These are phyloP conservation scores for Cheilosia urbana DNA, from an alignment of 2,888 invertebrate genomes.

Conservation along the genomic window DNA sequence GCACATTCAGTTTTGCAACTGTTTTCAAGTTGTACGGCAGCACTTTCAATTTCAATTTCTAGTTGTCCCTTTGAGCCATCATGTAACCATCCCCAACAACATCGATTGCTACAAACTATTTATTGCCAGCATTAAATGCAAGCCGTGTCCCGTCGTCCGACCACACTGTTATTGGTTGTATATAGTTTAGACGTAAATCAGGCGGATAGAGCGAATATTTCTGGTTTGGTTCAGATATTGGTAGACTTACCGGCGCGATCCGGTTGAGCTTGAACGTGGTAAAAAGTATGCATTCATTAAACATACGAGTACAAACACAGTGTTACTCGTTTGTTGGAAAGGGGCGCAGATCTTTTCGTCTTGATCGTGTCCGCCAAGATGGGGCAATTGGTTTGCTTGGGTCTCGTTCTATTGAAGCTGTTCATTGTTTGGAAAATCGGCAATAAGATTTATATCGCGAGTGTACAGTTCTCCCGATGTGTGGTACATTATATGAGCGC, in stretches of 20 bases:
- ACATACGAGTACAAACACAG: constrained; percentile 3
- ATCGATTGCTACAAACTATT: background rate
- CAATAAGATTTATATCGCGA: constrained; percentile 31
- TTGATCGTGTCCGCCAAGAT: too few relatives aligned
- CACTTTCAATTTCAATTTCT: too few relatives aligned
- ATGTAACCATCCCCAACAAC: background rate
- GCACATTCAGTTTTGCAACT: too few relatives aligned
- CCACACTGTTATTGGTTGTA: constrained; percentile 7
- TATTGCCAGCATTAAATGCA: background rate
- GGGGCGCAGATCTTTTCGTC: background rate
- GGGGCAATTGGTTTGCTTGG: background rate
- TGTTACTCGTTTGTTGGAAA: background rate
- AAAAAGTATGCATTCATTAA: constrained; percentile 62
- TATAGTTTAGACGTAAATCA: constrained; percentile 55
- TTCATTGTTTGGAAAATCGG: background rate
- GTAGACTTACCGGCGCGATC: constrained; percentile 80
- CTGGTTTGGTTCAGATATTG: constrained; percentile 81
- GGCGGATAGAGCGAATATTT: constrained; percentile 80
- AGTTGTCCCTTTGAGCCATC: too few relatives aligned
- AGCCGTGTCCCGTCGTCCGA: background rate
- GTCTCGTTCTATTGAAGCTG: constrained; percentile 9
- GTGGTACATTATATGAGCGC: background rate
- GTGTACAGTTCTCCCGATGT: background rate
- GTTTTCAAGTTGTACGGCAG: too few relatives aligned
- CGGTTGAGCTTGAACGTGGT: constrained; percentile 79